These are phyloP conservation scores for Sebastiscus albofasciatus DNA, from an alignment of 2,797 vertebrate species.

Conservation along the genomic window DNA sequence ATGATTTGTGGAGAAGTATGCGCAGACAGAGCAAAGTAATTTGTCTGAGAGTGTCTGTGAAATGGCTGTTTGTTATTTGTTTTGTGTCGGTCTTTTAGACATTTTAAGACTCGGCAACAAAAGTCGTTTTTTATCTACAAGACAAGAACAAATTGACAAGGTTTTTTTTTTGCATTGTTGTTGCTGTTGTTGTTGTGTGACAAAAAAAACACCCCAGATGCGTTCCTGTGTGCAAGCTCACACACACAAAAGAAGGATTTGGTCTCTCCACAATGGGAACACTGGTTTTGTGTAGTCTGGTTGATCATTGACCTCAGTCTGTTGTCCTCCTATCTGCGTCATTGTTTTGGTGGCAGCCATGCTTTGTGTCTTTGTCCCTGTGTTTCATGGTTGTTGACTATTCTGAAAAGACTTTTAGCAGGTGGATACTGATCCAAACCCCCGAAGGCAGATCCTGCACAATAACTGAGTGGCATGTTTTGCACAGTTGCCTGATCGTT, in stretches of 20 bases:
- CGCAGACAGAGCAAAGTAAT: slow-evolving; percentile 9
- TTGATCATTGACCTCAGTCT: slow-evolving; percentile 67
- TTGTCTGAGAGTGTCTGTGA: slow-evolving; percentile 9
- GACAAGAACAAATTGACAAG: background rate
- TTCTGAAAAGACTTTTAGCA: slow-evolving; percentile 49
- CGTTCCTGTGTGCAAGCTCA: background rate
- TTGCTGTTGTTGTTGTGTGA: background rate
- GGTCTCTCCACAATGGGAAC: background rate
- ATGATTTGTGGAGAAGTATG: slow-evolving; percentile 30
- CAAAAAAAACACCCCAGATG: slow-evolving; percentile 3
- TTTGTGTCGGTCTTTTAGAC: background rate
- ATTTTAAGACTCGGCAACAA: background rate
- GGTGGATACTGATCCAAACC: slow-evolving; percentile 24
- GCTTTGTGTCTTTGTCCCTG: slow-evolving; percentile 36
- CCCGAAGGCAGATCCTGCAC: slow-evolving; percentile 9
- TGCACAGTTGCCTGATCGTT: slow-evolving; percentile 34
- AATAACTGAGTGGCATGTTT: slow-evolving; percentile 27
- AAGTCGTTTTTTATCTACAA: slow-evolving; percentile 5
- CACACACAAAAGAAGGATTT: background rate
- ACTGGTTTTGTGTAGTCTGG: slow-evolving; percentile 24
- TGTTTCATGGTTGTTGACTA: slow-evolving; percentile 50
- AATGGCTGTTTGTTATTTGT: slow-evolving; percentile 3
- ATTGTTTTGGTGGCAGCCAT: slow-evolving; percentile 41
- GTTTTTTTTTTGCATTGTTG: slow-evolving; percentile 16
- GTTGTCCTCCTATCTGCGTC: slow-evolving; percentile 44